Conservation (phyloP, 2,888 invertebrate genomes). For the Lymantria monacha region DNA sequence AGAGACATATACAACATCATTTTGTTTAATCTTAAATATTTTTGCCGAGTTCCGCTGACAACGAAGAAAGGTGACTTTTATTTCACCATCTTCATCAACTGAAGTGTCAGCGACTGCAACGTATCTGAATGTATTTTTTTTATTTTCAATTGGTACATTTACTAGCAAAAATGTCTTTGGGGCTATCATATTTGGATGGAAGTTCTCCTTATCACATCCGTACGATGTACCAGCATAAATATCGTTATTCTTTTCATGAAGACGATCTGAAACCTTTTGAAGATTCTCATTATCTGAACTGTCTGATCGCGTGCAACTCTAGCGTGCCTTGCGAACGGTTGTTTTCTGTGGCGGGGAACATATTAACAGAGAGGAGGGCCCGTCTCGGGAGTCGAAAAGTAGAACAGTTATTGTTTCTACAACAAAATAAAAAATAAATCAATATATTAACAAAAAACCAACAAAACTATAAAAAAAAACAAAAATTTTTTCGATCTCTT, state of each 20-base stretch:
- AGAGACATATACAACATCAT: conserved; percentile 7
- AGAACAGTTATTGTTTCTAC: background rate
- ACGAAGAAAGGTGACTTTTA: conserved; percentile 5
- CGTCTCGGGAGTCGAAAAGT: conserved; percentile 8
- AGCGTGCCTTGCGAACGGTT: conserved; percentile 10
- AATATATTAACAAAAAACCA: no score
- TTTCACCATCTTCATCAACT: conserved; percentile 10
- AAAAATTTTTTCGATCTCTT: no score
- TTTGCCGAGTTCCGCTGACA: conserved; percentile 6
- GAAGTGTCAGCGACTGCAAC: conserved; percentile 2
- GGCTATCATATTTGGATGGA: no score
- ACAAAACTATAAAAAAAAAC: no score
- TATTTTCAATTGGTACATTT: conserved; percentile 9
- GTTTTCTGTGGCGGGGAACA: conserved; percentile 11
- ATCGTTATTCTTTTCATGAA: no score
- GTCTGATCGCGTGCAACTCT: no score
- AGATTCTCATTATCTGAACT: no score
- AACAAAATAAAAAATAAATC: background rate
- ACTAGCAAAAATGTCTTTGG: conserved; percentile 7
- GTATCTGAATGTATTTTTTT: conserved; percentile 5
- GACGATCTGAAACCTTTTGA: no score
- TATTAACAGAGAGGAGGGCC: conserved; percentile 6
- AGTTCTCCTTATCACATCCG: no score
- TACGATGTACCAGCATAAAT: no score
- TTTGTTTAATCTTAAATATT: conserved; percentile 4